Percentiles rank a stretch among this genome's conserved stretches.
These are phyloP conservation scores for Apostichopus leukothele DNA, from an alignment of 53 echinoderm and acorn worm genomes.

Conservation along the genomic window DNA sequence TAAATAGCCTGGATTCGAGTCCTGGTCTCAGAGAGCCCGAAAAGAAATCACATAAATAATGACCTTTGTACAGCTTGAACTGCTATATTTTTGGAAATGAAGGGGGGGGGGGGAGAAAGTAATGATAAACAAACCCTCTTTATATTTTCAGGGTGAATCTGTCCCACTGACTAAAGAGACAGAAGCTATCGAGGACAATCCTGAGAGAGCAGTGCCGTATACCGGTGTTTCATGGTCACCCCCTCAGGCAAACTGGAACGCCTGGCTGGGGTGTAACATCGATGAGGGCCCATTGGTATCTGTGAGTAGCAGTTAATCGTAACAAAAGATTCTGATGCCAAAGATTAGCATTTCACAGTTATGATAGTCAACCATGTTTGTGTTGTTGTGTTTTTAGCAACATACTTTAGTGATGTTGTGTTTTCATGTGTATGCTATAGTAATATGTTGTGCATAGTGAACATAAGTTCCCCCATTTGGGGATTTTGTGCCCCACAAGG, in stretches of 20 bases:
- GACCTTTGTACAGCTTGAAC: too few relatives aligned
- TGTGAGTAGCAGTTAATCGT: conserved; percentile 54
- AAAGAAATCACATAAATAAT: too few relatives aligned
- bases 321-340: neutral
- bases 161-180: conserved; percentile 36
- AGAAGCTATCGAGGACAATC: conserved; percentile 68
- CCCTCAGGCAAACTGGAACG: conserved; percentile 93
- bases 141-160: conserved; percentile 39
- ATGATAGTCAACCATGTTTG: neutral
- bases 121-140: neutral
- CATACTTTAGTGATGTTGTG: neutral
- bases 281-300: conserved; percentile 93
- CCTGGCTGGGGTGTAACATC: conserved; percentile 95
- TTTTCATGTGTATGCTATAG: too few relatives aligned
- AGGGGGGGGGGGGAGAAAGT: too few relatives aligned
- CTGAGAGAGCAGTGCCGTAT: conserved; percentile 70
- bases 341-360: neutral
- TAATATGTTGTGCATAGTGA: too few relatives aligned
- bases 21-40: too few relatives aligned
- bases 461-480: too few relatives aligned
- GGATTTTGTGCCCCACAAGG: too few relatives aligned
- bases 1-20: too few relatives aligned
- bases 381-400: neutral
- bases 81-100: too few relatives aligned
- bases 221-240: conserved; percentile 95